Evolutionary conservation across 1,140 invertebrate species (phyloP), one percentile per base, ranked within the genome.

Genomic region (Xylocopa sonorina): DNA sequence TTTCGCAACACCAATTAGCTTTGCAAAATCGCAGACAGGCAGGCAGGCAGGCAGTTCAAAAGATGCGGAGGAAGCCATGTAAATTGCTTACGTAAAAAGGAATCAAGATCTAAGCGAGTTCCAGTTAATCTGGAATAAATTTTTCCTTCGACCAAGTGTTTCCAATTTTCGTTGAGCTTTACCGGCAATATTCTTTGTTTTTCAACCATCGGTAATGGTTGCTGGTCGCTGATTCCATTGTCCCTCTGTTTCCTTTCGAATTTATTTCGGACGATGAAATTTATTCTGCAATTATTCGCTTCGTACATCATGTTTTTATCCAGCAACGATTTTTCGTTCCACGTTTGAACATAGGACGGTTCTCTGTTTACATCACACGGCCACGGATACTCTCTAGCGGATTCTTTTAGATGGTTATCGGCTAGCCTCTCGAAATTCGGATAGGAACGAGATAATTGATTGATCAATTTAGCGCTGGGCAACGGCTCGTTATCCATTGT

Each of bases 51-150:
- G 55, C 46, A 50, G n/a, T 71, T 62, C 12, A 27, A 58, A 12
- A 21, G 10, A 48, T 43, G 38, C 60, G 48, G 16, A 14, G 48
- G 16, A 14, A 32, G 24, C 41, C 24, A 24, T 46, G 7, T 46
- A 7, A 38, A n/a, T 60, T 71, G 66, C 75, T 78, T 78, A 78
- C 75, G 75, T 68, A 62, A 51, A 57, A 43, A 3, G 10, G 57
- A 51, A 50, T 50, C 55, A 18, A 48, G 5, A 24, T 57, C 24
- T 29, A 41, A 43, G 60, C 12, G 32, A n/a, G 24, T 60, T 69
- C 14, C 29, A 69, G 24, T 27, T 27, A 27, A 48, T 68, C n/a
- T 60, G 14, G 32, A 5, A n/a, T 48, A 14, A 38, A 50, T 48
- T 7, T 29, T 38, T 24, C 32, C 16, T n/a, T 43, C 38, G 24